Evolutionary conservation across 2,113 vertebrate genomes (phyloP), one percentile per base, ranked within the genome.

Genomic region (Apteryx mantelli): DNA sequence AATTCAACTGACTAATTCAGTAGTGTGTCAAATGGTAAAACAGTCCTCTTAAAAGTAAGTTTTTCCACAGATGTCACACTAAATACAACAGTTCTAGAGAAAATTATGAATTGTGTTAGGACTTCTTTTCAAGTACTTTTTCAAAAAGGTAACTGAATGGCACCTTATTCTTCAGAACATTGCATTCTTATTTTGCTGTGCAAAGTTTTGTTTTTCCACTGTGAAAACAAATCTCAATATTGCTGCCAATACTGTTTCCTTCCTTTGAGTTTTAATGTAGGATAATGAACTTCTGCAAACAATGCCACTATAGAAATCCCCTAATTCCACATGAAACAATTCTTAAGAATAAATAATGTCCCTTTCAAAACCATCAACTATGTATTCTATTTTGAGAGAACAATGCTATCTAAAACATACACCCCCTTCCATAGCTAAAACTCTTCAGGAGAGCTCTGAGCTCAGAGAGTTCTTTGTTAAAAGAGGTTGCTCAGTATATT

Each of bases 261-360:
- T 96, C 96, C 96, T 95, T 95, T 68, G 42, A 87, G 69, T 97
- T 96, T 90, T 96, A 95, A 94, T 84, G 82, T 20, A 95, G 91
- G 94, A 94, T 73, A 96, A 20, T 91, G 64, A 96, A 97, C 86
- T 73, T 78, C 52, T 91, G 74, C 34, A 96, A 97, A 98, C 93
- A 97, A 97, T 94, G 82, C 94, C 46, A 85, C 93, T 64, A 97
- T 91, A 96, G 82, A 98, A 89, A 95, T 85, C 44, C 89, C 17
- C 91, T 83, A 91, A 98, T 95, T 94, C 88, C 94, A 90, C 64
- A 93, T 80, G 69, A 98, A 97, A 97, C 79, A 92, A 82, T 77
- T 94, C 82, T 40, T 76, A 84, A 93, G 86, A 87, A 82, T 71
- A 95, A 82, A 83, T 68, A 75, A 60, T 32, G 30, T 36, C 53